Percentiles rank a stretch among this genome's conserved stretches.
These are phyloP conservation scores for Spea bombifrons DNA, from an alignment of 2,113 vertebrate species.

Conservation along the genomic window DNA sequence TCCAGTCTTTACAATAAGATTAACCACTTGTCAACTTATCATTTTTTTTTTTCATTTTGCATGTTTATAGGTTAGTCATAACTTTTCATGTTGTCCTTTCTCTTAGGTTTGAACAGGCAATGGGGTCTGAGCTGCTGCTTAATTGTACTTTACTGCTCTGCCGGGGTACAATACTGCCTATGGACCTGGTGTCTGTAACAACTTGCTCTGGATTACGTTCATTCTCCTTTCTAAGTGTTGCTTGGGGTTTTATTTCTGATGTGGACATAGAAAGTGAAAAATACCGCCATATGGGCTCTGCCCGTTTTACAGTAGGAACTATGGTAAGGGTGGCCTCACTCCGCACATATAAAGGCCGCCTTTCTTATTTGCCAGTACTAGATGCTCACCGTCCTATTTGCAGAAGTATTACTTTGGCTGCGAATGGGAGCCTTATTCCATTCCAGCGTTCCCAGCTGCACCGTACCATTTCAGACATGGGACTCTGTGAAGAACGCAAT, in stretches of 20 bases:
- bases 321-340: constrained; percentile 78
- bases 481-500: constrained; percentile 75
- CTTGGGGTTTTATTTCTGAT: constrained; percentile 90
- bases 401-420: constrained; percentile 67
- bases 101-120: constrained; percentile 78
- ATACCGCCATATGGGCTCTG: constrained; percentile 80
- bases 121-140: constrained; percentile 82
- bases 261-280: constrained; percentile 90
- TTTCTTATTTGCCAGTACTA: constrained; percentile 78
- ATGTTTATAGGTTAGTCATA: background rate
- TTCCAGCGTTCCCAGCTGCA: constrained; percentile 74
- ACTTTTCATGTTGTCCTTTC: background rate
- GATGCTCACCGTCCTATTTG: constrained; percentile 66
- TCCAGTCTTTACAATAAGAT: no score
- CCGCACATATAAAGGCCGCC: constrained; percentile 83
- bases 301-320: constrained; percentile 83
- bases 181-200: constrained; percentile 87
- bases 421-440: constrained; percentile 63
- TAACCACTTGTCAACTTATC: no score
- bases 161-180: constrained; percentile 70
- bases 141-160: constrained; percentile 87
- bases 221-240: constrained; percentile 87
- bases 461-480: constrained; percentile 83
- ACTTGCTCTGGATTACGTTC: constrained; percentile 69
- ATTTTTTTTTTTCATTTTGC: no score